Conservation (phyloP, 2,113 vertebrate species). For the Choloepus hoffmanni region DNA sequence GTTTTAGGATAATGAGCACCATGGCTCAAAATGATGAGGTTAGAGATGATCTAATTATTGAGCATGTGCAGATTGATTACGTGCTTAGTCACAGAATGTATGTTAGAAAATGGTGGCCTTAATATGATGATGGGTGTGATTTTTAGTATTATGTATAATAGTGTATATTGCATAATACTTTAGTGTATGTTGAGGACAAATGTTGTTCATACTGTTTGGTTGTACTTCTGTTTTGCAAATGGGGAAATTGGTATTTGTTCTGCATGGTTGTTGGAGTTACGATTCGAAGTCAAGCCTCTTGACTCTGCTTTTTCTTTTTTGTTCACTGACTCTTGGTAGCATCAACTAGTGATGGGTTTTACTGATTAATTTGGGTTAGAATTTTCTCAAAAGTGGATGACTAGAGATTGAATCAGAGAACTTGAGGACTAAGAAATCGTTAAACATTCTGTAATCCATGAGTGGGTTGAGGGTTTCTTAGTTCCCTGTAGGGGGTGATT, state of each 20-base stretch:
- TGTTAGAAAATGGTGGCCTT: too few relatives aligned
- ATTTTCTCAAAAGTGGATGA: background rate
- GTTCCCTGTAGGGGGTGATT: background rate
- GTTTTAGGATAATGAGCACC: too few relatives aligned
- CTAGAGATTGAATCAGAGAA: background rate
- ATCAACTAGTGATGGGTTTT: background rate
- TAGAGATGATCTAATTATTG: too few relatives aligned
- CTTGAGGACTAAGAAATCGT: conserved; percentile 12
- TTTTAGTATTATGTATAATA: too few relatives aligned
- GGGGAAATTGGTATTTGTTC: background rate
- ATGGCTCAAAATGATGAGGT: too few relatives aligned
- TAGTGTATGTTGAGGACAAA: background rate
- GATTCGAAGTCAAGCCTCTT: background rate
- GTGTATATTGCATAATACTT: too few relatives aligned
- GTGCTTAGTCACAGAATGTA: too few relatives aligned
- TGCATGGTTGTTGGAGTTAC: background rate
- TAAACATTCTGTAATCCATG: background rate
- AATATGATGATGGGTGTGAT: too few relatives aligned
- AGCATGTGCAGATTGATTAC: too few relatives aligned
- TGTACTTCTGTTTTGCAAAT: background rate
- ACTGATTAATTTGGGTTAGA: background rate
- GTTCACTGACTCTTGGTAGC: background rate
- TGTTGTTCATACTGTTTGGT: background rate
- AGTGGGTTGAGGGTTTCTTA: background rate
- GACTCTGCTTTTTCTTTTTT: conserved; percentile 16